Evolutionary conservation across 2,888 invertebrate genomes (phyloP).

Genomic region (Diaperis boleti): DNA sequence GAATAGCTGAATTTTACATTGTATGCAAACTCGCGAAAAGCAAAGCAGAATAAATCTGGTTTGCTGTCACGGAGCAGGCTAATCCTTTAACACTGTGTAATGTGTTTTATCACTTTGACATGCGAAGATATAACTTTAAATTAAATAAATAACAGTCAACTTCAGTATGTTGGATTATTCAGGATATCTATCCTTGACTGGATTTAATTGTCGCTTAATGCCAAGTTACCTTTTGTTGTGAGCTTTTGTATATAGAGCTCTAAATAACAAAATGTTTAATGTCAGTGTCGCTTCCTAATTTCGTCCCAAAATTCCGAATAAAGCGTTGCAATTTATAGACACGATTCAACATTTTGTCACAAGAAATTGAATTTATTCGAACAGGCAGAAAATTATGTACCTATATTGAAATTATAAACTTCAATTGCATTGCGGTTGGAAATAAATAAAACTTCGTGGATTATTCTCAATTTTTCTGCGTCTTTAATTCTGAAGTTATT

Average conservation of each 20-base stretch:
- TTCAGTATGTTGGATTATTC: constrained; percentile 26
- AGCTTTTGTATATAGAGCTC: constrained; percentile 21
- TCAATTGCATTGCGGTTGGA: constrained; percentile 3
- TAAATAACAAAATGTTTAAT: constrained; percentile 23
- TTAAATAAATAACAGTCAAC: constrained; percentile 37
- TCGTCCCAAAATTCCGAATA: constrained; percentile 6
- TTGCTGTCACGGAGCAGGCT: constrained; percentile 36
- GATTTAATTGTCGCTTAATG: constrained; percentile 31
- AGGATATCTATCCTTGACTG: constrained; percentile 28
- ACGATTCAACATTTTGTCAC: constrained; percentile 13
- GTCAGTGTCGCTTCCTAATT: constrained; percentile 17
- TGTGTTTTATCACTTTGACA: constrained; percentile 43
- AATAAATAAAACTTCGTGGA: constrained; percentile 5
- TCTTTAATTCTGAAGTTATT: neutral
- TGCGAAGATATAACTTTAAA: constrained; percentile 37
- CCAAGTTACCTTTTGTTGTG: constrained; percentile 17
- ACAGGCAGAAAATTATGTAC: neutral
- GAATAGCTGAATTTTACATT: constrained; percentile 28
- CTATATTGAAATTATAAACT: constrained; percentile 14
- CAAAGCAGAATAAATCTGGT: constrained; percentile 32
- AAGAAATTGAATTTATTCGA: constrained; percentile 9
- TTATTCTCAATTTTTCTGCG: neutral
- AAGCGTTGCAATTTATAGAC: constrained; percentile 10
- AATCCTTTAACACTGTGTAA: constrained; percentile 42
- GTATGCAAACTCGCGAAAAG: constrained; percentile 14